Conservation (phyloP, 2,113 vertebrate species). For the Neodontobutis hainanensis region DNA sequence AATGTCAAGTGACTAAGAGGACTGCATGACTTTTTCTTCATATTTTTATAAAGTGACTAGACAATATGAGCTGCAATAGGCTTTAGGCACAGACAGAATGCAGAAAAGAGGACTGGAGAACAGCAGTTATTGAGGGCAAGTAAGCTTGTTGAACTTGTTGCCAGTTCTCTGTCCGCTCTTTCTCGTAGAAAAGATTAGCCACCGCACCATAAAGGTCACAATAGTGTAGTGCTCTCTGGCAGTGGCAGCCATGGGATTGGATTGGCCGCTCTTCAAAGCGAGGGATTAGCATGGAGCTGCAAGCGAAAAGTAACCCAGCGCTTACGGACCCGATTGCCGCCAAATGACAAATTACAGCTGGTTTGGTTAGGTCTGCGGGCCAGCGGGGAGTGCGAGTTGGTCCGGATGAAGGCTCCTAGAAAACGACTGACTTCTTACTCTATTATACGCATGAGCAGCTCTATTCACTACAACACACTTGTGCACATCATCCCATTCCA, state of each 20-base stretch:
- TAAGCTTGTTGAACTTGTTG: constrained; percentile 53
- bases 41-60: constrained; percentile 34
- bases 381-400: constrained; percentile 3
- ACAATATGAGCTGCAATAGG: constrained; percentile 15
- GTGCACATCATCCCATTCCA: background rate
- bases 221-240: constrained; percentile 44
- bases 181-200: constrained; percentile 56
- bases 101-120: background rate
- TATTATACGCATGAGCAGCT: constrained; percentile 64
- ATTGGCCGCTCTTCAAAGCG: constrained; percentile 68
- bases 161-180: constrained; percentile 30
- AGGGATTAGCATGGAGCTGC: constrained; percentile 60
- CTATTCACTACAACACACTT: constrained; percentile 40
- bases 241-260: constrained; percentile 57
- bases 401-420: constrained; percentile 46
- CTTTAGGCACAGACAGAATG: constrained; percentile 17
- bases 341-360: constrained; percentile 68
- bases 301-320: constrained; percentile 58
- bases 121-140: constrained; percentile 29
- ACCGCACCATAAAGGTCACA: constrained; percentile 64
- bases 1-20: constrained; percentile 63
- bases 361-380: constrained; percentile 40
- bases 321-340: constrained; percentile 55
- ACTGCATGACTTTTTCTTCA: constrained; percentile 36
- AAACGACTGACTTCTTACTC: constrained; percentile 52